Percentiles rank a stretch among this genome's conserved stretches.
Conservation (phyloP, 2,888 invertebrate genomes). For the Diarsia mendica region DNA sequence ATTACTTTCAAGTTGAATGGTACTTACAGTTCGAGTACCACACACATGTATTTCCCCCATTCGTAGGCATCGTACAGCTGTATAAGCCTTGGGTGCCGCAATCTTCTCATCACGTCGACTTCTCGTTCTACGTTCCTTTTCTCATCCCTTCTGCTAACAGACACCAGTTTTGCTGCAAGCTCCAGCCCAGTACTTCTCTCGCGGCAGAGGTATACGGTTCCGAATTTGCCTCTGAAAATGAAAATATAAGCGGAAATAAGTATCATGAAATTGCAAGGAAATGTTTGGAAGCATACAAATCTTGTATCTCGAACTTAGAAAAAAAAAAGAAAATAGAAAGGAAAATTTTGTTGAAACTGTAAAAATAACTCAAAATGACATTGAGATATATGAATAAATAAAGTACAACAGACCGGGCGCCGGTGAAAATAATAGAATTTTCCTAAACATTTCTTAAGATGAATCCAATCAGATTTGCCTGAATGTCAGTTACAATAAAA, state of each 20-base stretch:
- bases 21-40: conserved; percentile 99
- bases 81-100: conserved; percentile 98
- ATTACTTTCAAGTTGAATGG: conserved; percentile 11
- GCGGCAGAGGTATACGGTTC: conserved; percentile 97
- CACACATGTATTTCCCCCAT: conserved; percentile 97
- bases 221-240: conserved; percentile 97
- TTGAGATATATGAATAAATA: conserved; percentile 9
- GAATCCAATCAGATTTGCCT: conserved; percentile 11
- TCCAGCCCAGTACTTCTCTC: conserved; percentile 95
- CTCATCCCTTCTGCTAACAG: conserved; percentile 95
- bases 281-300: neutral
- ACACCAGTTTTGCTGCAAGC: conserved; percentile 98
- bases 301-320: neutral
- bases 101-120: conserved; percentile 98
- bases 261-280: neutral
- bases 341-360: neutral
- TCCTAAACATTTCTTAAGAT: neutral
- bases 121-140: conserved; percentile 97
- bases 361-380: neutral
- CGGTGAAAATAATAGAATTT: neutral
- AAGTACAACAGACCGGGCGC: neutral
- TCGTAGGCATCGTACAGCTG: conserved; percentile 99
- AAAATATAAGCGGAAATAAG: neutral
- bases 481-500: conserved; percentile 28
- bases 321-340: neutral